Conservation (phyloP, 2,113 vertebrate species). For the Melierax canorus region DNA sequence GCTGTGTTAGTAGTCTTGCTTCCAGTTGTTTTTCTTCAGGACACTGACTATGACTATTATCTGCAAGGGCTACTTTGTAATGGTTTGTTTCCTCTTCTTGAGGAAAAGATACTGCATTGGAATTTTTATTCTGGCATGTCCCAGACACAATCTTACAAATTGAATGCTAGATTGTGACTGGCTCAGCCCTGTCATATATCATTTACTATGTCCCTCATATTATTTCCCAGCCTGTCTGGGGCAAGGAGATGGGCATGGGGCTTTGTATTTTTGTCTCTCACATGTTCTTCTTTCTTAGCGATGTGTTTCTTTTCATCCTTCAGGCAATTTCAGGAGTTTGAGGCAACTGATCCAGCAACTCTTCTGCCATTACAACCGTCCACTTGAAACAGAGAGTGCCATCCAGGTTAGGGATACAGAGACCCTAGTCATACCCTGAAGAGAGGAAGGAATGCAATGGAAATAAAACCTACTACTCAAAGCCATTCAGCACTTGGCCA, state of each 20-base stretch:
- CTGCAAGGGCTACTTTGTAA: not conserved
- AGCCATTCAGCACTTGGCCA: not conserved
- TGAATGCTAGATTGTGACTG: not conserved
- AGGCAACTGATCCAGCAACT: conserved; percentile 52
- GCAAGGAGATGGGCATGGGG: not conserved
- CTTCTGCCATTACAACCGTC: conserved; percentile 13
- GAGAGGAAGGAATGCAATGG: not conserved
- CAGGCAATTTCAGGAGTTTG: conserved; percentile 25
- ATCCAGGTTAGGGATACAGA: conserved; percentile 41
- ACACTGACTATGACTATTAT: not conserved
- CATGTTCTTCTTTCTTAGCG: not conserved
- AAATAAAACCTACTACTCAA: not conserved
- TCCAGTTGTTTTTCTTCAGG: not conserved
- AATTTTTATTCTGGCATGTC: not conserved
- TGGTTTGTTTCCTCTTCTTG: not conserved
- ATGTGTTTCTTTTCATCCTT: not conserved
- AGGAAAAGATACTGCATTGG: not conserved
- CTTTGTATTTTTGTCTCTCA: not conserved
- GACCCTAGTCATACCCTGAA: not conserved
- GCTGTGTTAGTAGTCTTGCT: not conserved
- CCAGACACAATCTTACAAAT: not conserved
- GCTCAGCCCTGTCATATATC: not conserved
- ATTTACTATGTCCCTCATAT: not conserved
- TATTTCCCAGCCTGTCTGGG: not conserved
- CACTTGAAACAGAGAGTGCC: not conserved